Conservation (phyloP, 2,113 vertebrate genomes). For the Sinocyclocheilus anshuiensis region DNA sequence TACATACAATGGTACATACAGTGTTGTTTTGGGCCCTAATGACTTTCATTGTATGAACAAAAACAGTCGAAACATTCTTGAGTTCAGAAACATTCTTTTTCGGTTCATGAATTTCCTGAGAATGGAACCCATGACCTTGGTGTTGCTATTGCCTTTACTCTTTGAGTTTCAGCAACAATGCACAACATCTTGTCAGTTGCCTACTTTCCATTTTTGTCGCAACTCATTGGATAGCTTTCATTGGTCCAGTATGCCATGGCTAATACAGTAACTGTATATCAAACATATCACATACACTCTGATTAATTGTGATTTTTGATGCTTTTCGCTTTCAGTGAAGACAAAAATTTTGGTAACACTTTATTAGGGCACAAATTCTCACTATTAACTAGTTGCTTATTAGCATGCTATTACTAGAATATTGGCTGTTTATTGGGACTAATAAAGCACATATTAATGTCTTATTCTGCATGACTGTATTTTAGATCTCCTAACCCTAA, state of each 20-base stretch:
- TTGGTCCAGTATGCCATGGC: neutral
- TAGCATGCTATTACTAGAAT: too few relatives aligned
- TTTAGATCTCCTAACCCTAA: too few relatives aligned
- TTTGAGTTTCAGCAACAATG: neutral
- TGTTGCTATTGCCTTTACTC: neutral
- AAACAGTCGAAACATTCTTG: neutral
- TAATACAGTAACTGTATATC: neutral
- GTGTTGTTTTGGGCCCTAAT: neutral
- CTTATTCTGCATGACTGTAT: too few relatives aligned
- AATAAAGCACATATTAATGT: too few relatives aligned
- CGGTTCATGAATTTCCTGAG: neutral
- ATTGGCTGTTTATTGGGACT: too few relatives aligned
- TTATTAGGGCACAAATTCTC: too few relatives aligned
- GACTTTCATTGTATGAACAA: conserved; percentile 2
- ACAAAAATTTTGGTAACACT: neutral
- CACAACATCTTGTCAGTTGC: neutral
- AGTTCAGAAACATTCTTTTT: neutral
- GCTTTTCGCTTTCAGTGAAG: neutral
- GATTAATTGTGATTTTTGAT: neutral
- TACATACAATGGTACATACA: neutral
- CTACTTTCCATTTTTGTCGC: neutral
- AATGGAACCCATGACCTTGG: neutral
- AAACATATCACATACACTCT: neutral
- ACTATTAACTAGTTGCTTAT: too few relatives aligned
- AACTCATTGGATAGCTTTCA: neutral